Conservation (phyloP, 2,888 invertebrate genomes). For the Mechanitis mazaeus region DNA sequence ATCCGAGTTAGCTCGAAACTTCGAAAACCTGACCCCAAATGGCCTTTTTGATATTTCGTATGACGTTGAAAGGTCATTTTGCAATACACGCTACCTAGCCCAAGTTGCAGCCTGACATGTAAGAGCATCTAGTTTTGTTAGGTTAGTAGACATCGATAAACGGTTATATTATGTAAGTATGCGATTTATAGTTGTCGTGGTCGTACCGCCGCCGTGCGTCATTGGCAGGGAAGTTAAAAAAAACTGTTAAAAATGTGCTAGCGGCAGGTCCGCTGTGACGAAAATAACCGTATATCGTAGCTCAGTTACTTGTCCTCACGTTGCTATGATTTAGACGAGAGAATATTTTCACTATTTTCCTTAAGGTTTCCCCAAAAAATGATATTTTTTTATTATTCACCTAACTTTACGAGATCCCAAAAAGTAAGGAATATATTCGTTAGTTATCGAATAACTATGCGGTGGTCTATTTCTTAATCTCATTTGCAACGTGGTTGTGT, state of each 20-base stretch:
- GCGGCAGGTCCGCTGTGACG: slow-evolving; percentile 52
- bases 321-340: neutral
- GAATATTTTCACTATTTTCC: neutral
- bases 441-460: no score
- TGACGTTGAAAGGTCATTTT: slow-evolving; percentile 44
- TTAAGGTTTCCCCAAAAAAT: neutral
- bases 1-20: slow-evolving; percentile 22
- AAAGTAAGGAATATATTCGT: no score
- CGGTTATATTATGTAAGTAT: slow-evolving; percentile 54
- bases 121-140: slow-evolving; percentile 61
- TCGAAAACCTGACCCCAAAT: slow-evolving; percentile 40
- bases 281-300: slow-evolving; percentile 54
- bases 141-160: slow-evolving; percentile 75
- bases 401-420: neutral
- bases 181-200: slow-evolving; percentile 49
- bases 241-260: slow-evolving; percentile 49
- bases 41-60: slow-evolving; percentile 36
- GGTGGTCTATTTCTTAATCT: neutral
- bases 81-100: slow-evolving; percentile 68
- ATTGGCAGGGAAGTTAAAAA: slow-evolving; percentile 50
- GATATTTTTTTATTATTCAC: neutral
- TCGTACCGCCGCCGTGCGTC: slow-evolving; percentile 66
- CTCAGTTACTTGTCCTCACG: slow-evolving; percentile 22
- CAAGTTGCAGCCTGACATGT: slow-evolving; percentile 61
- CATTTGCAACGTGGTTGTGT: neutral